Evolutionary conservation across 2,888 invertebrate species (phyloP), one percentile per base, ranked within the genome.

Genomic region (Andrena trimmerana): DNA sequence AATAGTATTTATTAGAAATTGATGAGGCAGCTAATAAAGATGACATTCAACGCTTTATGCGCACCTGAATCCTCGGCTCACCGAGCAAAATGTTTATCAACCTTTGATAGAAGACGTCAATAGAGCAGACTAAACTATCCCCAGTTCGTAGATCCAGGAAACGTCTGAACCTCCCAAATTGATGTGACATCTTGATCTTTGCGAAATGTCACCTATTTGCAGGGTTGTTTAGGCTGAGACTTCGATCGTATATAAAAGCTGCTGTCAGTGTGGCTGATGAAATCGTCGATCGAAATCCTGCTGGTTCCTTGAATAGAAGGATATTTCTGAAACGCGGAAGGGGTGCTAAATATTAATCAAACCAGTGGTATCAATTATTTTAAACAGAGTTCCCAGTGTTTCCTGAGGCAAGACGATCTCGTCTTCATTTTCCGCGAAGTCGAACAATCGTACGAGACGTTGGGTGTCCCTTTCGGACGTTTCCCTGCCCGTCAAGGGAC

Each of bases 171-270:
- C 77, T 66, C 29, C 63, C 65, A 69, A 80, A 76, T 78, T 78
- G 68, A 82, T 72, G 71, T 71, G 69, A 62, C 75, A 68, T 29
- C 29, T 72, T 75, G 85, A 85, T 85, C 71, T 75, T 73, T 68
- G 20, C 52, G 59, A 85, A 79, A 87, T 86, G 84, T 83, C 88
- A 84, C 62, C 69, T 81, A 83, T 83, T 79, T 80, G 81, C 42
- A 57, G 33, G 36, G 60, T 42, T 83, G 78, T 78, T 71, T 78
- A 63, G 73, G 27, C 74, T 69, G 29, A 73, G 36, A 36, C 27
- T 76, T 36, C 36, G 52, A 60, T 65, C 69, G 31, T 31, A 50
- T n/a, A 59, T 42, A 42, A 42, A 42, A 42, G 13, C 16, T 4
- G 42, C 16, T 42, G 42, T 42, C 42, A 16, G 16, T 42, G 4